A percentile compares a stretch with the other conserved stretches of the same genome.
Conservation (phyloP, 2,797 vertebrate species). For the Anolis apletophallus region DNA sequence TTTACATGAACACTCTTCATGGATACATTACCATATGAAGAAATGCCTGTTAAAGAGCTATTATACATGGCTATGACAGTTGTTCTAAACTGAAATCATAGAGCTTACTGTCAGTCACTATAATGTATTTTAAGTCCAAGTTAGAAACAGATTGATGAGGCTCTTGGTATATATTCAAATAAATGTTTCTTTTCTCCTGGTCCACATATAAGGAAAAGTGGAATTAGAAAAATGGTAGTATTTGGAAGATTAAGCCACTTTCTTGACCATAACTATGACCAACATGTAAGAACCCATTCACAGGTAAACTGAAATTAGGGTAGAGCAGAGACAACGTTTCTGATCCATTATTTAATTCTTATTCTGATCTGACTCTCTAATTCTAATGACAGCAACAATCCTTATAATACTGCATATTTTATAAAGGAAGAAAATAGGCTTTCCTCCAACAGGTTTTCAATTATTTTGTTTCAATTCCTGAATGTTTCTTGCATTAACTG, state of each 20-base stretch:
- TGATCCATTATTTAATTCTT: neutral
- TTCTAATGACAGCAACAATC: neutral
- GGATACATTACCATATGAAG: neutral
- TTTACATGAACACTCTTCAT: neutral
- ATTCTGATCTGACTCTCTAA: neutral
- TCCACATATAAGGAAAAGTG: neutral
- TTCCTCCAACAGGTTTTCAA: neutral
- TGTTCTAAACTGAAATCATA: neutral
- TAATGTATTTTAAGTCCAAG: neutral
- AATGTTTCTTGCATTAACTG: constrained; percentile 45
- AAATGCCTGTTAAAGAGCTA: neutral
- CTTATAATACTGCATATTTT: neutral
- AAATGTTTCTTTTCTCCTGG: neutral
- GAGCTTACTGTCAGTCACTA: neutral
- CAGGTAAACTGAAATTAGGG: neutral
- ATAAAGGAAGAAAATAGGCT: neutral
- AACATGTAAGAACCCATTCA: neutral
- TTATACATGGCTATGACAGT: neutral
- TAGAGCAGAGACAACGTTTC: neutral
- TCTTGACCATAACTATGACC: neutral
- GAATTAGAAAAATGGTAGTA: neutral
- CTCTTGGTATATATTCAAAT: neutral
- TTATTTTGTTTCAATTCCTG: constrained; percentile 32
- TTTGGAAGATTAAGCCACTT: neutral
- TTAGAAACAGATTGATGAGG: neutral